A percentile compares a stretch with the other conserved stretches of the same genome.
Conservation (phyloP, 2,888 invertebrate genomes). For the Coecobrya sp. region DNA sequence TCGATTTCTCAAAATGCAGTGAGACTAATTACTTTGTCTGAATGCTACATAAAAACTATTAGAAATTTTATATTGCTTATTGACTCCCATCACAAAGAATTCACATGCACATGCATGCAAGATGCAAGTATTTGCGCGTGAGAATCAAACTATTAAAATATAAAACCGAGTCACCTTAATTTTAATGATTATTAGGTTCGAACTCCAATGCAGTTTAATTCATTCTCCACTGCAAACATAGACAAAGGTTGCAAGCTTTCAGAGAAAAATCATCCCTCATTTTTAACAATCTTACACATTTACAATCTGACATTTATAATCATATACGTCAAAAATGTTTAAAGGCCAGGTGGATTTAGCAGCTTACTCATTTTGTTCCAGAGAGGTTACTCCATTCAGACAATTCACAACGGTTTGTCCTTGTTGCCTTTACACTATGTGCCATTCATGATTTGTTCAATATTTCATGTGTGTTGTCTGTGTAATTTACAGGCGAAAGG, state of each 20-base stretch:
- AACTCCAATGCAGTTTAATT: neutral
- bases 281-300: too few relatives aligned
- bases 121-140: neutral
- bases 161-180: neutral
- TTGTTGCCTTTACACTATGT: too few relatives aligned
- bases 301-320: too few relatives aligned
- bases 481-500: too few relatives aligned
- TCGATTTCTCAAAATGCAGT: neutral
- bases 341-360: too few relatives aligned
- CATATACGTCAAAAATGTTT: too few relatives aligned
- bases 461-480: too few relatives aligned
- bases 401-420: too few relatives aligned
- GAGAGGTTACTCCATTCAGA: too few relatives aligned
- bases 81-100: neutral
- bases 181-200: neutral
- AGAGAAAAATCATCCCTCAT: neutral
- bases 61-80: neutral
- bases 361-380: too few relatives aligned
- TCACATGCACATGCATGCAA: neutral
- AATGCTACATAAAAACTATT: neutral
- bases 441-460: too few relatives aligned
- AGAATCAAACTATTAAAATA: neutral
- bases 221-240: neutral
- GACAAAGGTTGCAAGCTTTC: neutral
- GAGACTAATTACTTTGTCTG: constrained; percentile 27